phyloP scores from a whole-genome alignment of 2,888 invertebrate genomes.

The Stenotaenia linearis region DNA sequence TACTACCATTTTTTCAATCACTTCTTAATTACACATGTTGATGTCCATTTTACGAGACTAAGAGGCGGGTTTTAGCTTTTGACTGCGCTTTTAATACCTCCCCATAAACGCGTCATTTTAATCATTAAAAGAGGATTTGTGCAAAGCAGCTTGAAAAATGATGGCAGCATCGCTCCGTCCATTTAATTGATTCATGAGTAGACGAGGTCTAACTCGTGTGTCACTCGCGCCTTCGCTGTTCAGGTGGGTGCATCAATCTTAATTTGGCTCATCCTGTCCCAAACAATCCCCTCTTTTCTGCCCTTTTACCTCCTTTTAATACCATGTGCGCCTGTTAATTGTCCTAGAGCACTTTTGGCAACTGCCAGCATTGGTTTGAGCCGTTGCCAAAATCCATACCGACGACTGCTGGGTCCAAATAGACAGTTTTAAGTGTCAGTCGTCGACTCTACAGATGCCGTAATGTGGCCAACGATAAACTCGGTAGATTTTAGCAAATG shows the following conservation, averaged over 20 bases:
- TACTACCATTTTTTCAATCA: neutral
- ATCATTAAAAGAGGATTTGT: slow-evolving; percentile 18
- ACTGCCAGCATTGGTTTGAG: neutral
- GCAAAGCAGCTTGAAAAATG: slow-evolving; percentile 24
- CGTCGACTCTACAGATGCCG: neutral
- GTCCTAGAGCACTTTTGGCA: neutral
- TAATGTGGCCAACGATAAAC: too few relatives aligned
- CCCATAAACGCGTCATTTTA: slow-evolving; percentile 16
- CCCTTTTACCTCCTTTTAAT: neutral
- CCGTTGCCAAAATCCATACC: neutral
- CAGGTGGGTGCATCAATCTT: slow-evolving; percentile 3
- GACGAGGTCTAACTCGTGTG: neutral
- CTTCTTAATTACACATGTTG: neutral
- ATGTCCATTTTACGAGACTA: neutral
- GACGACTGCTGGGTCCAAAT: neutral
- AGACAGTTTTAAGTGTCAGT: slow-evolving; percentile 10
- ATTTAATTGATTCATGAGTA: slow-evolving; percentile 23
- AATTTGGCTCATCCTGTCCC: slow-evolving; percentile 24
- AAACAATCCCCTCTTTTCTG: neutral
- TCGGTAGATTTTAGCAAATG: neutral
- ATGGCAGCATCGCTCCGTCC: slow-evolving; percentile 19
- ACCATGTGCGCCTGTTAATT: slow-evolving; percentile 2
- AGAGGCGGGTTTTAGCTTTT: neutral
- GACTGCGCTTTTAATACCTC: neutral
- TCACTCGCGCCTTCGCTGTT: slow-evolving; percentile 2